Conservation (phyloP, 2,113 vertebrate genomes). For the Heptranchias perlo region DNA sequence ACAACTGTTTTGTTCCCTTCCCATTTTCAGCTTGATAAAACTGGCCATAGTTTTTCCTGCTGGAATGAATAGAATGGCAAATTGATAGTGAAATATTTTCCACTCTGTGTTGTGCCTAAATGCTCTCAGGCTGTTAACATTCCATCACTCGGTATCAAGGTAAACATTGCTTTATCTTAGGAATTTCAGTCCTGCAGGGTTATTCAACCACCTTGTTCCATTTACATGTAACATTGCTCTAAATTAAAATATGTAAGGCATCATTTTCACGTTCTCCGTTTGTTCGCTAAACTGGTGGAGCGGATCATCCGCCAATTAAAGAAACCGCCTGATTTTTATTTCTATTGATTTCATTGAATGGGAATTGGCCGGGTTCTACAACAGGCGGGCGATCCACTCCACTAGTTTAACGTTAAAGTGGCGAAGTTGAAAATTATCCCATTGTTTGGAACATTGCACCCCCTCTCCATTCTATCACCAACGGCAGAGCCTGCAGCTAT, state of each 20-base stretch:
- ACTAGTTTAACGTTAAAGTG: neutral
- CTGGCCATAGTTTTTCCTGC: neutral
- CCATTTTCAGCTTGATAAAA: neutral
- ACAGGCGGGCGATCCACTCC: neutral
- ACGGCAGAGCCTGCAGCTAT: neutral
- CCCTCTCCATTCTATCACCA: neutral
- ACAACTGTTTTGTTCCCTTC: neutral
- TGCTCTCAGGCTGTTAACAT: neutral
- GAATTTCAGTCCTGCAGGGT: neutral
- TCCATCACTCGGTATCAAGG: neutral
- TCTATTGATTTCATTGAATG: neutral
- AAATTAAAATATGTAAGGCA: neutral
- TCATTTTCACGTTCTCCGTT: neutral
- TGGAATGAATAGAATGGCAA: conserved; percentile 25
- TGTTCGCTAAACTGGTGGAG: neutral
- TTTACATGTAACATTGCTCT: neutral
- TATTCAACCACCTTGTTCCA: neutral
- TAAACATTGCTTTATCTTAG: neutral
- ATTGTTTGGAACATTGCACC: neutral
- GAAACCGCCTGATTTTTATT: neutral
- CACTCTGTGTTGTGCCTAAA: neutral
- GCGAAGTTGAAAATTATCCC: neutral
- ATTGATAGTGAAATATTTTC: conserved; percentile 8
- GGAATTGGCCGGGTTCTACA: neutral
- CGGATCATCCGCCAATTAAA: neutral